Percentiles rank a stretch among this genome's conserved stretches.
Conservation (phyloP, 2,888 invertebrate genomes). For the Octodonta nipae region DNA sequence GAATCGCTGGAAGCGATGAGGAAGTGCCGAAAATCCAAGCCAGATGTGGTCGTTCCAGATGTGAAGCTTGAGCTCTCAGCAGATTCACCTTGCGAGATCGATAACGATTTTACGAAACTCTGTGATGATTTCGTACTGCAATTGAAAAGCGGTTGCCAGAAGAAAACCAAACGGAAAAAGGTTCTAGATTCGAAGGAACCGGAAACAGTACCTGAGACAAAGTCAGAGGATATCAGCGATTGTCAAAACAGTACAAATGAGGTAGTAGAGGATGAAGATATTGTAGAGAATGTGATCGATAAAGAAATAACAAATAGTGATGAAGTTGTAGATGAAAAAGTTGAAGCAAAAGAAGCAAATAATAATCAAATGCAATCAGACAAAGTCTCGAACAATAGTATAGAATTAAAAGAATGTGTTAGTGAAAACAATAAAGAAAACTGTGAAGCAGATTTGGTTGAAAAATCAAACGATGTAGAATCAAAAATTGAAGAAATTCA, state of each 20-base stretch:
- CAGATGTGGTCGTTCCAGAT: conserved; percentile 15
- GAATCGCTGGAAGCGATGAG: conserved; percentile 55
- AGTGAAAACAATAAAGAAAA: too few relatives aligned
- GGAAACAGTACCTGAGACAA: too few relatives aligned
- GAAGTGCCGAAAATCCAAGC: conserved; percentile 42
- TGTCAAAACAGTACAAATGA: conserved; percentile 9
- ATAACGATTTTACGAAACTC: conserved; percentile 51
- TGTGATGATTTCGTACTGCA: conserved; percentile 72
- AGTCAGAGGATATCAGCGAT: too few relatives aligned
- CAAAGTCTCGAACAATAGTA: too few relatives aligned
- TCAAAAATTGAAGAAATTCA: too few relatives aligned
- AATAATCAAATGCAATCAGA: too few relatives aligned
- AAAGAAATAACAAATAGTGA: conserved; percentile 6
- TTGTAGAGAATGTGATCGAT: neutral
- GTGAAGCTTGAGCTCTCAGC: conserved; percentile 11
- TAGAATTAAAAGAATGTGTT: too few relatives aligned
- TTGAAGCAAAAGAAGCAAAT: too few relatives aligned
- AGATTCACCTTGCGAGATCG: conserved; percentile 23
- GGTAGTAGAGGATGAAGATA: conserved; percentile 4
- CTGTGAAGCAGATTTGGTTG: too few relatives aligned
- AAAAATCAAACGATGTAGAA: too few relatives aligned
- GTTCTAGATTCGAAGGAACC: conserved; percentile 31
- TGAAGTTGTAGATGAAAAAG: conserved; percentile 2
- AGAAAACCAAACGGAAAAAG: conserved; percentile 41
- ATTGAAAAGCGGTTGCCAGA: conserved; percentile 45